These are phyloP conservation scores for Chaenogobius annularis DNA, from an alignment of 2,113 vertebrate species.

Conservation along the genomic window DNA sequence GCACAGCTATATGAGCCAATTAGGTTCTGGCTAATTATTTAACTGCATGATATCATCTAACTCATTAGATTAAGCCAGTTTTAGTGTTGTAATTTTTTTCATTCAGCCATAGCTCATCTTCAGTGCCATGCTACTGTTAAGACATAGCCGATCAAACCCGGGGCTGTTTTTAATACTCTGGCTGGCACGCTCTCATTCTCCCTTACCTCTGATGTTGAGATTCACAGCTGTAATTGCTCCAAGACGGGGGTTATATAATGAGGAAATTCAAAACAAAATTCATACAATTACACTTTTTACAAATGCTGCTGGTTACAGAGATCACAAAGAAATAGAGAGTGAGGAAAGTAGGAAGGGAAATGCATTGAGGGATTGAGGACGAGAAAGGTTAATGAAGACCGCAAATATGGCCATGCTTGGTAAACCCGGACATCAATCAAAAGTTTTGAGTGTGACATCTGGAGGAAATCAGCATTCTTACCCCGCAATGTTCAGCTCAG, in stretches of 20 bases:
- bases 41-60: conserved; percentile 49
- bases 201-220: conserved; percentile 43
- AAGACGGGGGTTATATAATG: not conserved
- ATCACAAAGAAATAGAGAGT: conserved; percentile 1
- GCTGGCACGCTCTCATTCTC: conserved; percentile 40
- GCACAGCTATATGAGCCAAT: conserved; percentile 50
- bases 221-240: conserved; percentile 19
- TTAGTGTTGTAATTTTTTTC: conserved; percentile 42
- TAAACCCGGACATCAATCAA: conserved; percentile 40
- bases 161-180: conserved; percentile 30
- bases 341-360: conserved; percentile 23
- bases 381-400: conserved; percentile 62
- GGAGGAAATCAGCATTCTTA: conserved; percentile 20
- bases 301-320: conserved; percentile 14
- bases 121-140: conserved; percentile 25
- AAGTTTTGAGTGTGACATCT: conserved; percentile 11
- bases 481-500: conserved; percentile 5
- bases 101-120: conserved; percentile 35
- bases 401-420: conserved; percentile 55
- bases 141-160: conserved; percentile 49
- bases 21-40: conserved; percentile 62
- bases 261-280: conserved; percentile 16
- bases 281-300: conserved; percentile 51
- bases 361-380: conserved; percentile 44
- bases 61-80: conserved; percentile 62